phyloP scores from a whole-genome alignment of 2,113 vertebrate species.

The Micronisus gabar region DNA sequence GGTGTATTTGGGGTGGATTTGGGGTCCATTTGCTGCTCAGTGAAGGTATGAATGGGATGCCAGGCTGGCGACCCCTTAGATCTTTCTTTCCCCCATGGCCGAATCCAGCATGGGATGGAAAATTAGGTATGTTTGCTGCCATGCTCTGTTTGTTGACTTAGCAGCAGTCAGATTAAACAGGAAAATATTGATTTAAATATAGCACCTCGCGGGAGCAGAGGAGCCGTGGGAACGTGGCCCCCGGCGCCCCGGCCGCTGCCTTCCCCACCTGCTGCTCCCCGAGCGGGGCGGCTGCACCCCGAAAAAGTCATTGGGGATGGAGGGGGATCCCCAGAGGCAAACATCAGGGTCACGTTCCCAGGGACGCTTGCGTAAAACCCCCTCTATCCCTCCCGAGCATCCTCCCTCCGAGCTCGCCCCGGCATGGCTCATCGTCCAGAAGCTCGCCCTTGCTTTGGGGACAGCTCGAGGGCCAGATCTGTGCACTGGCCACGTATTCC shows the following conservation, averaged over 20 bases:
- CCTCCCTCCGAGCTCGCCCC: not conserved
- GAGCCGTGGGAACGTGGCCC: not conserved
- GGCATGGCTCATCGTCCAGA: not conserved
- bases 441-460: not conserved
- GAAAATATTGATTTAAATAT: slow-evolving; percentile 56
- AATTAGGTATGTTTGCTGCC: not conserved
- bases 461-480: rapidly evolving
- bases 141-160: slow-evolving; percentile 35
- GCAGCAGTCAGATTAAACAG: slow-evolving; percentile 16
- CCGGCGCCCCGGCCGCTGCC: not conserved
- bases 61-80: not conserved
- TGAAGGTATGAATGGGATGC: not conserved
- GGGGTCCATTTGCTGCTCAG: not conserved
- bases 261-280: slow-evolving; percentile 31
- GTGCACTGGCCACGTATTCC: rapidly evolving
- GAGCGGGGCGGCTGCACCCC: not conserved
- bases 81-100: not conserved
- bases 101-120: not conserved
- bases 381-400: not conserved
- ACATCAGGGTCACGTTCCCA: not conserved
- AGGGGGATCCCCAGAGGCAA: not conserved
- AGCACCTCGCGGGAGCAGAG: slow-evolving; percentile 11
- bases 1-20: not conserved
- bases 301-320: not conserved
- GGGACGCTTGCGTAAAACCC: rapidly evolving